Base-by-base conservation (phyloP, 2,113 vertebrate genomes). In the Scytalopus superciliaris region DNA sequence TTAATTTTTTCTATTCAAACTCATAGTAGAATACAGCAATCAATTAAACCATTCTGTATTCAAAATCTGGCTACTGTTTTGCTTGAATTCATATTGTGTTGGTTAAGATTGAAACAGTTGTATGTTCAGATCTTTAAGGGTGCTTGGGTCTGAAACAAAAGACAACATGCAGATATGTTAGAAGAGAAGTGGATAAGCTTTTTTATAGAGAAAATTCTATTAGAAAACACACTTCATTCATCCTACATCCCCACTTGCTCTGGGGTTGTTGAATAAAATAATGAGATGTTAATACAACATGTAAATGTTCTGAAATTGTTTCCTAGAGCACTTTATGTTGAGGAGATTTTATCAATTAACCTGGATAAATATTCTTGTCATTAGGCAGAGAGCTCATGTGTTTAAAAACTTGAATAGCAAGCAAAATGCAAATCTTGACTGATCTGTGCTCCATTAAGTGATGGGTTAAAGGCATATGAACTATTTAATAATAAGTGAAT, bases 301-400 rank as follows among this genome's bases (percentile, higher is more conserved):
- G 23, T 90, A 93, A 91, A 72, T 89, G 60, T 67, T 94, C 82
- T 76, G 74, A 91, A 94, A 89, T 88, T 91, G 37, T 95, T 94
- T 91, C 96, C 90, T 87, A 55, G 40, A 91, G 84, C 52, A 78
- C 35, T 96, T 91, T 74, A 55, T 86, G 73, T 89, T 87, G n/a
- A 91, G 57, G 47, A 90, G 75, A 88, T 90, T 94, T 88, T 81
- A 87, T 95, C 93, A 95, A 87, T 97, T 96, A 96, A 93, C 87
- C 89, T 90, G 83, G 73, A 73, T 96, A 94, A 86, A 93, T 88
- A 96, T 94, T 90, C 78, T 74, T 87, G 57, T 88, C 59, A 13
- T 86, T 93, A 84, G 18, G 21, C 35, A 68, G 47, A 22, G 50
- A 93, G 30, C n/a, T 69, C 53, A 66, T 44, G 62, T 69, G 59